Evolutionary conservation across 2,888 invertebrate species (phyloP).

Genomic region (Drosophila siamana): DNA sequence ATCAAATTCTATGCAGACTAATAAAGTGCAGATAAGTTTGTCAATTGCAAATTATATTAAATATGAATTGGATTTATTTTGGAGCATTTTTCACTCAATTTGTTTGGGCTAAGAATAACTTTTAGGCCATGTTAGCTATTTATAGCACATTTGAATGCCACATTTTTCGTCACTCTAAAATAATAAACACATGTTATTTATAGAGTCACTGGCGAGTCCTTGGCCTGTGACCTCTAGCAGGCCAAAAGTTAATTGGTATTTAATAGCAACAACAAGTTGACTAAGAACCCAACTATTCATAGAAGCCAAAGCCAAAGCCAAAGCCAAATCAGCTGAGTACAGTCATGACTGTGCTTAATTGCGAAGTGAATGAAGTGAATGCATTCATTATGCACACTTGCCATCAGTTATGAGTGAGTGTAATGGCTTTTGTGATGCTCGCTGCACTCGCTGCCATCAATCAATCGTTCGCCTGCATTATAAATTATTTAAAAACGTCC

Average conservation of each 20-base stretch:
- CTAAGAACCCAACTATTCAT: conserved; percentile 6
- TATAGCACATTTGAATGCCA: conserved; percentile 1
- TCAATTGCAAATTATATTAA: background rate
- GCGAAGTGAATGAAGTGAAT: conserved; percentile 58
- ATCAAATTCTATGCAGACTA: conserved; percentile 4
- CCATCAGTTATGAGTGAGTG: conserved; percentile 58
- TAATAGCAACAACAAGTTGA: conserved; percentile 44
- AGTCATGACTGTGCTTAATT: conserved; percentile 43
- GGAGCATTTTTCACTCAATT: background rate
- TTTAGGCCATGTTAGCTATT: conserved; percentile 3
- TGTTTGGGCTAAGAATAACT: background rate
- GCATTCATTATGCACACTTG: conserved; percentile 61
- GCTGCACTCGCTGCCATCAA: conserved; percentile 40
- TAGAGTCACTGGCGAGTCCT: conserved; percentile 2
- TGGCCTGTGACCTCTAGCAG: background rate
- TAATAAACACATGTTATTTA: conserved; percentile 1
- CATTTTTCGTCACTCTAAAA: background rate
- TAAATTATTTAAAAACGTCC: conserved; percentile 60
- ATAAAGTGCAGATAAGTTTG: conserved; percentile 9
- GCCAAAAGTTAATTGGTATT: conserved; percentile 29
- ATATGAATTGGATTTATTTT: background rate
- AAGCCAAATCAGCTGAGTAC: conserved; percentile 3
- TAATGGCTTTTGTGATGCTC: conserved; percentile 15
- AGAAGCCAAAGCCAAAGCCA: conserved; percentile 6
- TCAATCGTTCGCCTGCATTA: conserved; percentile 44